phyloP scores from a whole-genome alignment of 2,888 invertebrate species.

The Leptarthrus brevirostris region DNA sequence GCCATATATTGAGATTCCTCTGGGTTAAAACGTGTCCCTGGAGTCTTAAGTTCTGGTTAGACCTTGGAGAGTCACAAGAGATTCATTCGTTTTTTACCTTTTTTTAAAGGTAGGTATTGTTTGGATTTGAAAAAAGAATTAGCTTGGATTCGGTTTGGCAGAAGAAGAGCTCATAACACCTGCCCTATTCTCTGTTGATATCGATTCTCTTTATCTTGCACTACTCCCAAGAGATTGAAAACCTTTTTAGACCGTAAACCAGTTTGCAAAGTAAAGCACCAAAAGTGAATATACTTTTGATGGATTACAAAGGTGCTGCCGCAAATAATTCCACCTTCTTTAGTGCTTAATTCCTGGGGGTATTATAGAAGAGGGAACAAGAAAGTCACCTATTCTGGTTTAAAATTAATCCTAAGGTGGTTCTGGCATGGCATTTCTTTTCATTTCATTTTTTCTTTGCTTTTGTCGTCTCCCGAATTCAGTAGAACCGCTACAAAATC shows the following conservation, averaged over 20 bases:
- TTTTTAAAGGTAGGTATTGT: background rate
- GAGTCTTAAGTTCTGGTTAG: background rate
- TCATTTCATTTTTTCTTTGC: background rate
- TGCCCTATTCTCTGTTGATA: conserved; percentile 17
- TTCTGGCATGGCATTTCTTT: background rate
- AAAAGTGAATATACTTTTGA: background rate
- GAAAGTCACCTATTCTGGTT: background rate
- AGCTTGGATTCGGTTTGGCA: background rate
- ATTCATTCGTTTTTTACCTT: background rate
- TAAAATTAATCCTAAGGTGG: background rate
- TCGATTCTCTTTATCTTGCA: background rate
- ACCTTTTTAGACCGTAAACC: background rate
- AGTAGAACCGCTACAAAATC: background rate
- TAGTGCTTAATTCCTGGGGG: background rate
- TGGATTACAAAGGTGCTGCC: background rate
- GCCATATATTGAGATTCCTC: background rate
- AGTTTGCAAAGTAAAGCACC: background rate
- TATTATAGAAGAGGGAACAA: background rate
- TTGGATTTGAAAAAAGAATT: too few species aligned
- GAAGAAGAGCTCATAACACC: conserved; percentile 13
- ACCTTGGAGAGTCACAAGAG: background rate
- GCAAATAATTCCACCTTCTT: background rate
- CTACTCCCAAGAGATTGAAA: background rate
- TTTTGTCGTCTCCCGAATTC: background rate
- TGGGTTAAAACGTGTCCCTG: background rate